These are phyloP conservation scores for Phalacrocorax pelagicus DNA, from an alignment of 2,113 vertebrate genomes.

Conservation along the genomic window DNA sequence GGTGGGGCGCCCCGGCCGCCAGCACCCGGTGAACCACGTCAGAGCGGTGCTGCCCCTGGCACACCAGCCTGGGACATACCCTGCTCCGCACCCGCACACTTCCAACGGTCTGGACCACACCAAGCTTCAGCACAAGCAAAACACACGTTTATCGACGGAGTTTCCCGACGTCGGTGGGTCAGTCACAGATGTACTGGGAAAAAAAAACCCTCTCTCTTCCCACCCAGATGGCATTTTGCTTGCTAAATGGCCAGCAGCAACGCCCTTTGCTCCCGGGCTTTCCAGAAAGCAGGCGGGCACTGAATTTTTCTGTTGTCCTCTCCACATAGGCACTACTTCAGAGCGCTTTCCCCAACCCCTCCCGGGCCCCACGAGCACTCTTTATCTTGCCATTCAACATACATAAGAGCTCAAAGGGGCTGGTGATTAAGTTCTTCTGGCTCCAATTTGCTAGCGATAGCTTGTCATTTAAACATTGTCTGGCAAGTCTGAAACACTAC, in stretches of 20 bases:
- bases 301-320: background rate
- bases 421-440: background rate
- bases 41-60: fast-evolving
- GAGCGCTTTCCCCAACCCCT: fast-evolving
- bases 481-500: background rate
- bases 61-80: no score
- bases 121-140: no score
- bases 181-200: background rate
- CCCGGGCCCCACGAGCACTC: fast-evolving
- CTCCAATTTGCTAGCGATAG: background rate
- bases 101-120: background rate
- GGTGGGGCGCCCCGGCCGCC: background rate
- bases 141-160: fast-evolving
- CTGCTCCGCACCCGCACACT: background rate
- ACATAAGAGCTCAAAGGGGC: background rate
- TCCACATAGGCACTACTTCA: background rate
- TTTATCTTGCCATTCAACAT: background rate
- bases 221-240: background rate
- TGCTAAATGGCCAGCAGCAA: fast-evolving
- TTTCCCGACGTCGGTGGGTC: fast-evolving
- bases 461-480: background rate
- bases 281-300: background rate
- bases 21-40: background rate
- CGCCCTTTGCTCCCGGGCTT: background rate
- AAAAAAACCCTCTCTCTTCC: background rate